These are phyloP conservation scores for Hirtodrosophila histrioides DNA, from an alignment of 2,888 invertebrate species.

Conservation along the genomic window DNA sequence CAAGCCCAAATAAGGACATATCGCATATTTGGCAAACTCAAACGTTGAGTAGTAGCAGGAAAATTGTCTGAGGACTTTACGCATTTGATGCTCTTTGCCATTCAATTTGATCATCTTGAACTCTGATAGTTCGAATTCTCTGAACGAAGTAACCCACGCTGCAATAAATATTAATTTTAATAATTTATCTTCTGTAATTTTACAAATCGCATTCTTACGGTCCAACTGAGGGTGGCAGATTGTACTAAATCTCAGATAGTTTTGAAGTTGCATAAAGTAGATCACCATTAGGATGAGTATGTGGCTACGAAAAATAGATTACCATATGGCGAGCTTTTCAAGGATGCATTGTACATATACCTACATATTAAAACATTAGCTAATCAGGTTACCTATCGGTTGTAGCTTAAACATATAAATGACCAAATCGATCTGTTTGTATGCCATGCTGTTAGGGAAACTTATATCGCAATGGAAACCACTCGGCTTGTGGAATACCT, in stretches of 20 bases:
- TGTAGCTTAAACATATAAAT: slow-evolving; percentile 34
- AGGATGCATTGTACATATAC: background rate
- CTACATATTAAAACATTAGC: too few species aligned
- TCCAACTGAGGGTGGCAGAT: background rate
- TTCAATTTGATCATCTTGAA: slow-evolving; percentile 1
- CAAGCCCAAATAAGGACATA: slow-evolving; percentile 9
- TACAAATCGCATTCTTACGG: slow-evolving; percentile 17
- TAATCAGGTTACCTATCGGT: slow-evolving; percentile 25
- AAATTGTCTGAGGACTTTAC: background rate
- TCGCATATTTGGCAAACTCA: background rate
- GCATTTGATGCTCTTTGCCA: background rate
- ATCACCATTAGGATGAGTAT: slow-evolving; percentile 35
- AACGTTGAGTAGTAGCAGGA: slow-evolving; percentile 4
- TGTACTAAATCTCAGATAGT: slow-evolving; percentile 5
- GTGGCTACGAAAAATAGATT: slow-evolving; percentile 32
- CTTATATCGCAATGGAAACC: slow-evolving; percentile 21
- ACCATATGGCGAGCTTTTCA: slow-evolving; percentile 37
- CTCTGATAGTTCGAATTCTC: background rate
- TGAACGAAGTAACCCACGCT: slow-evolving; percentile 10
- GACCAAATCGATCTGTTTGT: slow-evolving; percentile 28
- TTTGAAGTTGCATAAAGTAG: slow-evolving; percentile 27
- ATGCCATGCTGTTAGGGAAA: background rate
- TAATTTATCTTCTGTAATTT: background rate
- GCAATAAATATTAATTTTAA: background rate
- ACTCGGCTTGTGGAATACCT: background rate